These are phyloP conservation scores for Dunckerocampus dactyliophorus DNA, from an alignment of 2,113 vertebrate species.

Conservation along the genomic window DNA sequence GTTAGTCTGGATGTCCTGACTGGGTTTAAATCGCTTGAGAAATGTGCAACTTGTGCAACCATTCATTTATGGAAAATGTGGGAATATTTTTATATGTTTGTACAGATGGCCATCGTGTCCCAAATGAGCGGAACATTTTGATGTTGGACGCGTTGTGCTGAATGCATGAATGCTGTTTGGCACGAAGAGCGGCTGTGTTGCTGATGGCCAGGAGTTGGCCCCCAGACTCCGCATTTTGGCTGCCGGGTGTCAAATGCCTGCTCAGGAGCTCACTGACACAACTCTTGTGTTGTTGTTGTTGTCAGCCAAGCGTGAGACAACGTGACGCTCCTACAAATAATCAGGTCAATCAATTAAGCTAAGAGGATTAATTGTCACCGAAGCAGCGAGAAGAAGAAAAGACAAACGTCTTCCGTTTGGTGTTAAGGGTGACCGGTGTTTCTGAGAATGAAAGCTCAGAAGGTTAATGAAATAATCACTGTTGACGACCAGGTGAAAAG, in stretches of 20 bases:
- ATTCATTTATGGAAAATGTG: too few species aligned
- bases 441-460: slow-evolving; percentile 30
- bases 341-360: slow-evolving; percentile 43
- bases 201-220: not conserved
- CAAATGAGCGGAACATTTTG: too few species aligned
- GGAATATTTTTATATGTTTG: too few species aligned
- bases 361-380: slow-evolving; percentile 43
- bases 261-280: not conserved
- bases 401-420: slow-evolving; percentile 20
- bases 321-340: slow-evolving; percentile 33
- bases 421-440: slow-evolving; percentile 7
- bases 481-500: not conserved
- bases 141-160: too few species aligned
- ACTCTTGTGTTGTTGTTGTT: not conserved
- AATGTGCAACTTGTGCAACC: too few species aligned
- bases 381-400: slow-evolving; percentile 6
- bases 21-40: too few species aligned
- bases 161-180: too few species aligned
- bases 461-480: slow-evolving; percentile 6
- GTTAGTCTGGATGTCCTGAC: too few species aligned
- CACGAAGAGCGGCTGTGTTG: too few species aligned
- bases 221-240: not conserved
- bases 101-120: too few species aligned
- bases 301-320: slow-evolving; percentile 18
- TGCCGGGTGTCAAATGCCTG: not conserved